Percentiles rank a stretch among this genome's conserved stretches.
These are phyloP conservation scores for Hippocampus abdominalis DNA, from an alignment of 2,113 vertebrate genomes.

Conservation along the genomic window DNA sequence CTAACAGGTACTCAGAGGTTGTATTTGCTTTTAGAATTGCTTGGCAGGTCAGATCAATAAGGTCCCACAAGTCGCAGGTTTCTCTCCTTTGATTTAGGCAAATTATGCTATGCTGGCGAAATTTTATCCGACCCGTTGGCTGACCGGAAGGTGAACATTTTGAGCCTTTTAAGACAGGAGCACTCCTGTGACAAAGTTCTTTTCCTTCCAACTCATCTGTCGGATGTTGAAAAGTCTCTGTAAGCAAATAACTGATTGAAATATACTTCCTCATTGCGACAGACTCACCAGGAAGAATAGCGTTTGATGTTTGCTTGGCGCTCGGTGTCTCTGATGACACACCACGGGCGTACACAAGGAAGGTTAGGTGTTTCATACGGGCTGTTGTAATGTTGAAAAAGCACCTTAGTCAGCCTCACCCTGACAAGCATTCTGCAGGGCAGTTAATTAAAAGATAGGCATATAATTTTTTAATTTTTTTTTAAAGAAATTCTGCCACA, in stretches of 20 bases:
- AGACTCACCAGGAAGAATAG: background rate
- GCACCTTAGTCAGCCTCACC: background rate
- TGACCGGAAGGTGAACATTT: background rate
- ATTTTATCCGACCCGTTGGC: background rate
- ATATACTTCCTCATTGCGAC: background rate
- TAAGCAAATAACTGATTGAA: background rate
- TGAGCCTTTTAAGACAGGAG: background rate
- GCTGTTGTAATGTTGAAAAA: background rate
- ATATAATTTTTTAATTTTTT: background rate
- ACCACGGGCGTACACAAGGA: background rate
- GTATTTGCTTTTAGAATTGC: no score
- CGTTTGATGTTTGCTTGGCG: background rate
- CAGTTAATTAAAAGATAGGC: background rate
- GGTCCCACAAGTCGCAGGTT: background rate
- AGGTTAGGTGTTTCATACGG: background rate
- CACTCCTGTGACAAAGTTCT: background rate
- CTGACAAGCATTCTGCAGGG: background rate
- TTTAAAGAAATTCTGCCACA: background rate
- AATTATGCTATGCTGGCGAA: background rate
- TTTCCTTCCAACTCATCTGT: background rate
- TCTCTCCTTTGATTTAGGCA: background rate
- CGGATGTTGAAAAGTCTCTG: background rate
- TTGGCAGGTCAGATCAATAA: no score
- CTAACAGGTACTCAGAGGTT: no score
- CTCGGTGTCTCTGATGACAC: background rate